Conservation (phyloP, 1,140 invertebrate species). For the roundworm (Caenorhabditis elegans) region DNA sequence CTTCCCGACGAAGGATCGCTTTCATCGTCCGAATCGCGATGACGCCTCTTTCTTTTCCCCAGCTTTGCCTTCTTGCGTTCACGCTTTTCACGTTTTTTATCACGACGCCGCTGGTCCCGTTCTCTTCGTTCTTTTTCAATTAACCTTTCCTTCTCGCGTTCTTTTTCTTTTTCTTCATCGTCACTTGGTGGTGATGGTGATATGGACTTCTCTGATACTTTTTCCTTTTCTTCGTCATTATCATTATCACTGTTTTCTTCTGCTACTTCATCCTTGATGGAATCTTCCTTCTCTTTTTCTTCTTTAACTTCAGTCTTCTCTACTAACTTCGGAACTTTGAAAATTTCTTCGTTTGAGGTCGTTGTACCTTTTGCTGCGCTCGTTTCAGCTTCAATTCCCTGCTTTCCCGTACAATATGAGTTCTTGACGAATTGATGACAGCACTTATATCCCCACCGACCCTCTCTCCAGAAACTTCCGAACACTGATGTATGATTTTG, state of each 20-base stretch:
- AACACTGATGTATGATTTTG: conserved; percentile 75
- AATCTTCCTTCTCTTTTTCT: too few relatives aligned
- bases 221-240: conserved; percentile 18
- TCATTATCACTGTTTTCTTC: not conserved
- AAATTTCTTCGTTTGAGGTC: not conserved
- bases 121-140: conserved; percentile 34
- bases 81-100: conserved; percentile 5
- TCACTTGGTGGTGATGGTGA: not conserved
- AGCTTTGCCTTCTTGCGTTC: conserved; percentile 27
- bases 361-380: not conserved
- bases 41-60: not conserved
- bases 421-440: conserved; percentile 90
- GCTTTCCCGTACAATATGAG: conserved; percentile 76
- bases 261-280: not conserved
- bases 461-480: conserved; percentile 90
- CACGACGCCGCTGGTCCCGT: not conserved
- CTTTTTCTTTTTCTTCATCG: conserved; percentile 36
- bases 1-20: not conserved
- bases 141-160: not conserved
- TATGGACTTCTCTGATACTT: not conserved
- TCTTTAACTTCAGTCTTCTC: not conserved
- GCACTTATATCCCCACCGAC: conserved; percentile 89
- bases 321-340: not conserved
- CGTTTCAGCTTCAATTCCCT: conserved; percentile 68
- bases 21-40: not conserved